Evolutionary conservation across 2,113 vertebrate species (phyloP), one percentile per base, ranked within the genome.

Genomic region (Leptodactylus fuscus): DNA sequence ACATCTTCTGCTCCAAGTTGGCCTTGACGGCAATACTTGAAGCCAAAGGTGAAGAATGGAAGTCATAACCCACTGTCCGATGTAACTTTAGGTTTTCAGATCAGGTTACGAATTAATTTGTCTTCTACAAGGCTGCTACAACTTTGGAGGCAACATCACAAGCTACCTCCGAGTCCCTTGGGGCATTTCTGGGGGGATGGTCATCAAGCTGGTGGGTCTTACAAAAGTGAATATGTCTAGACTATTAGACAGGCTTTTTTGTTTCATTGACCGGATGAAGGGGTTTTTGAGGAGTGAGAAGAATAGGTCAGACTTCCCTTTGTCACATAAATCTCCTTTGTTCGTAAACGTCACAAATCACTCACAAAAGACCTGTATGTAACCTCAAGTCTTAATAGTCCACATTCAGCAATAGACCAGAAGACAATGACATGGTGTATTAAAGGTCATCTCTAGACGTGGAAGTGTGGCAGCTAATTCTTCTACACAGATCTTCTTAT

Each of bases 221-320:
- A n/a, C 18, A 41, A 12, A 41, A 71, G 69, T 71, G 70, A 74
- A 74, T 22, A 34, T 44, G 70, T 74, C 70, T 74, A 74, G 70
- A 74, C 67, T 71, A n/a, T 38, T 38, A 38, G 36, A 71, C 10
- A 13, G 22, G 4, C 38, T 36, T 41, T 34, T 71, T n/a, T 71
- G 36, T 71, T 71, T 71, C 38, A 46, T n/a, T 24, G 70, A 44
- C 38, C 70, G 38, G 70, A 74, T 74, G 70, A 74, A 44, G 62
- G 34, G 70, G 38, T 13, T 74, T 44, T 44, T n/a, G 22, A 44
- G 36, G 70, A 44, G 69, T 71, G 18, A 41, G 34, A 36, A 70
- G 67, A 70, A 70, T 70, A 13, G 69, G n/a, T 44, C 38, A 44
- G 70, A n/a, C 38, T 46, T 44, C n/a, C n/a, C 70, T 24, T 74